A percentile compares a stretch with the other conserved stretches of the same genome.
Conservation (phyloP, 2,797 vertebrate species). For the Streptopelia turtur region DNA sequence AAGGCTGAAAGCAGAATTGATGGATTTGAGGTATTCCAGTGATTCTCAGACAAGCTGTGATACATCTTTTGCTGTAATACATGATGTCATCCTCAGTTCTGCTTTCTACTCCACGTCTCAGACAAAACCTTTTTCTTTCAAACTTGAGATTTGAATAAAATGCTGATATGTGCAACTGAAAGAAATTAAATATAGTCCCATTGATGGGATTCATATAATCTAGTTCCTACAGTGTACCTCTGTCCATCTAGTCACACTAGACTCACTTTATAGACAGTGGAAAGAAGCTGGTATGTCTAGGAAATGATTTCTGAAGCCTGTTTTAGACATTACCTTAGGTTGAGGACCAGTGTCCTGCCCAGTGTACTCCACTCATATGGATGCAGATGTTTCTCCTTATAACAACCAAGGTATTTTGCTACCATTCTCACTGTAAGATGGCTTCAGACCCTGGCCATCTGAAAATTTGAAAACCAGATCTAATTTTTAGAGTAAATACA, state of each 20-base stretch:
- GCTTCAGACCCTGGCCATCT: background rate
- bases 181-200: background rate
- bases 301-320: background rate
- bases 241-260: background rate
- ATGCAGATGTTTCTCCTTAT: background rate
- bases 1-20: background rate
- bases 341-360: background rate
- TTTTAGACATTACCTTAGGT: background rate
- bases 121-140: background rate
- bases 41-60: background rate
- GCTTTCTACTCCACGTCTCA: background rate
- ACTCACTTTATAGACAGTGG: background rate
- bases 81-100: background rate
- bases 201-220: background rate
- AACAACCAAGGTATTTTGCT: background rate
- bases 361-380: no score
- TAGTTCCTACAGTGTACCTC: background rate
- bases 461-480: background rate
- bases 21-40: background rate
- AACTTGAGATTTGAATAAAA: background rate
- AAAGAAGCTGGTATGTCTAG: background rate
- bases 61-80: background rate
- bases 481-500: background rate
- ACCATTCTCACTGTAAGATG: background rate
- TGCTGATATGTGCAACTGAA: accelerated